Base-by-base conservation (phyloP, 2,797 vertebrate genomes). In the Nannoperca australis region DNA sequence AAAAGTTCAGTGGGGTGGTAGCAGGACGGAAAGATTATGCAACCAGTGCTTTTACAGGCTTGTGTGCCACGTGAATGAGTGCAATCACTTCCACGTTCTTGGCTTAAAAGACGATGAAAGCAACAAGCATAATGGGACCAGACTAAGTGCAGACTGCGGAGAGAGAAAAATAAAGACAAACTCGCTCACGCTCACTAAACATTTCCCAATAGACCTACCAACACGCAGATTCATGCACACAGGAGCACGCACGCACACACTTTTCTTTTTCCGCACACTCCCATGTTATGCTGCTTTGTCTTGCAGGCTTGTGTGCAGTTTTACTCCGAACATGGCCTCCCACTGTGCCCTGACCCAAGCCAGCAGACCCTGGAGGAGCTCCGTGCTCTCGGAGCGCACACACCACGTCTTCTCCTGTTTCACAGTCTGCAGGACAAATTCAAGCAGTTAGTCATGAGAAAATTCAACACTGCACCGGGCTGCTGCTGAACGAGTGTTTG, bases 271-370 rank as follows among this genome's bases (percentile, higher is more conserved):
- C n/a, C 30, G 4, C 10, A 12, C 30, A 4, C 32, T 2, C 64
- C 49, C 22, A 42, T 45, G 22, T 89, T 64, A 89, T 5, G 76
- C 34, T 1, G 81, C 62, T 34, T 85, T 54, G 53, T 95, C 94
- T 42, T 93, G 94, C 79, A 92, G 87, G 77, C 90, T 86, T 9
- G 91, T 96, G 66, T 82, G 92, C 27, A 99, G 96, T 55, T 95
- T 93, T 0, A 99, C 97, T 0, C 97, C 97, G 82, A 98, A 99
- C 95, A 98, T 94, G 82, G 96, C 95, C 90, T 99, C 98, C 98
- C 98, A 99, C 45, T 97, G 97, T 11, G 89, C 54, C 4, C 94
- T 95, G 89, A 99, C 94, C 97, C 97, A 99, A 82, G 95, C 94
- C 89, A 97, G 95, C 88, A 99, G 93, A 64, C 94, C 94, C 40